Evolutionary conservation across 2,888 invertebrate species (phyloP), one percentile per base, ranked within the genome.

Genomic region (Dermolepida albohirtum): DNA sequence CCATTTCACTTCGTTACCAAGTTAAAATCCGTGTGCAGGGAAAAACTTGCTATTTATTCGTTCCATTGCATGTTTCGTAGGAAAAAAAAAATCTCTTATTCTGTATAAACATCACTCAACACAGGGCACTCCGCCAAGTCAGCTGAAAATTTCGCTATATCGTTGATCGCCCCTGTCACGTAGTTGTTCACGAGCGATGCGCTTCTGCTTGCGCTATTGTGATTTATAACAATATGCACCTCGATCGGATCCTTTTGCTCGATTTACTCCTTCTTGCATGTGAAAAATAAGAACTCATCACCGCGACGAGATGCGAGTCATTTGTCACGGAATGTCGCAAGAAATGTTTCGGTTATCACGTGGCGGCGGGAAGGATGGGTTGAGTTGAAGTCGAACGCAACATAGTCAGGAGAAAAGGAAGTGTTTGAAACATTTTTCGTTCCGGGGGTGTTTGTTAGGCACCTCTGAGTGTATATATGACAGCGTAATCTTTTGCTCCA

Each of bases 401-500:
- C 47, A 14, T 8, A 47, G 16, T 47, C 14, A 12, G 5, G 16
- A 47, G 17, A 17, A 17, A 47, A 14, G 1, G 47, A 8, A 47
- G 47, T 75, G 74, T 75, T 74, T 74, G 73, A 75, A 76, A 76
- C 75, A 76, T 76, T 74, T 72, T 69, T 69, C 70, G 64, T n/a
- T 22, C n/a, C 22, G 22, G 16, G 11, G 41, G 22, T 16, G 12
- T 5, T 7, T 47, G 12, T 34, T 47, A 47, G 1, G 16, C 4
- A 14, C 6, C 1, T 44, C 29, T 34, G 34, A 5, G 34, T 7
- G 34, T 34, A 7, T 34, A 34, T 34, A 10, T 34, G 10, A 10
- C 6, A 34, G 10, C 6, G 34, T 34, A 34, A 34, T 34, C 34
- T 7, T 7, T 34, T 34, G 34, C 10, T 34, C 34, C 34, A 34